phyloP scores from a whole-genome alignment of 2,797 vertebrate species.

The Amphiprion clarkii region DNA sequence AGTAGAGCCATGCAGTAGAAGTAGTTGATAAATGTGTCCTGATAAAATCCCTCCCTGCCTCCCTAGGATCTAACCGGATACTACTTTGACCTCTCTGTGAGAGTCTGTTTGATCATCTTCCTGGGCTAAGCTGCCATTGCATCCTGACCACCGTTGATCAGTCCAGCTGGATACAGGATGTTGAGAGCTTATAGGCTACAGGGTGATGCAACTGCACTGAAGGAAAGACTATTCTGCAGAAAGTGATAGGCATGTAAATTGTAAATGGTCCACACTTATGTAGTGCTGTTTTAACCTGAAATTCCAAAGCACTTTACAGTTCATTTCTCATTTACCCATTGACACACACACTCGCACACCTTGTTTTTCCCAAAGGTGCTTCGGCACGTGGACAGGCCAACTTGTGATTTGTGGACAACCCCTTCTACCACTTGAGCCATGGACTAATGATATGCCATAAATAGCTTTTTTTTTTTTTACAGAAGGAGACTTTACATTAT shows the following conservation, averaged over 20 bases:
- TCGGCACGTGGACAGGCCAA: too few species aligned
- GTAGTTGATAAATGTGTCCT: slow-evolving; percentile 30
- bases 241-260: slow-evolving; percentile 6
- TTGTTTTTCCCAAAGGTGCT: too few species aligned
- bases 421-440: too few species aligned
- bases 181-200: slow-evolving; percentile 52
- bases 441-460: too few species aligned
- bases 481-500: slow-evolving; percentile 10
- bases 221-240: slow-evolving; percentile 21
- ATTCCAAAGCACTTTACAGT: too few species aligned
- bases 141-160: slow-evolving; percentile 60
- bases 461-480: not conserved
- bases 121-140: slow-evolving; percentile 53
- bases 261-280: too few species aligned
- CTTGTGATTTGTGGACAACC: too few species aligned
- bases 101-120: slow-evolving; percentile 61
- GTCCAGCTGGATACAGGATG: slow-evolving; percentile 69
- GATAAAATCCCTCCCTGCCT: slow-evolving; percentile 6
- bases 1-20: slow-evolving; percentile 31
- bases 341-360: too few species aligned
- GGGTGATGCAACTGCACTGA: slow-evolving; percentile 46
- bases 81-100: slow-evolving; percentile 64
- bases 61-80: slow-evolving; percentile 42
- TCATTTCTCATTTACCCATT: too few species aligned
- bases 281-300: too few species aligned